These are phyloP conservation scores for Druceiella hillmani DNA, from an alignment of 2,888 invertebrate genomes.

Conservation along the genomic window DNA sequence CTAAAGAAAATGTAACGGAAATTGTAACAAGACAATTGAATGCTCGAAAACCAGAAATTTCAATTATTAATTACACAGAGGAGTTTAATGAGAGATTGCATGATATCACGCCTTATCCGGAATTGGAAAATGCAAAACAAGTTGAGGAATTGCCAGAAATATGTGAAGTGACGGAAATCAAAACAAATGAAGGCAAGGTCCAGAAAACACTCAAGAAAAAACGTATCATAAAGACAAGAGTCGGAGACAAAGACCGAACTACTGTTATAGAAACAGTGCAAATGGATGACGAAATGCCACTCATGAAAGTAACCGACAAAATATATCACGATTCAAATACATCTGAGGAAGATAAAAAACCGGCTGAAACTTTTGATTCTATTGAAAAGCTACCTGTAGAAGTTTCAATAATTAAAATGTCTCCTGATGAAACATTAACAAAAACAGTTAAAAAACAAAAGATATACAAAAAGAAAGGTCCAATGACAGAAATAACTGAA, in stretches of 20 bases:
- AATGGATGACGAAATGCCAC: constrained; percentile 37
- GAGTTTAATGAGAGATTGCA: constrained; percentile 20
- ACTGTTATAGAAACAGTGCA: constrained; percentile 41
- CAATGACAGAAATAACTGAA: constrained; percentile 30
- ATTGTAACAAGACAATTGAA: constrained; percentile 31
- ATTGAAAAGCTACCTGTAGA: constrained; percentile 11
- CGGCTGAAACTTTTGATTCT: constrained; percentile 9
- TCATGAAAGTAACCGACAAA: constrained; percentile 30
- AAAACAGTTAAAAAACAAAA: constrained; percentile 24
- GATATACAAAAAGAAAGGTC: constrained; percentile 27
- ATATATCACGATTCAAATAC: too few relatives aligned
- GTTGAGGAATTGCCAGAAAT: constrained; percentile 44
- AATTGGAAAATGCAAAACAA: constrained; percentile 26
- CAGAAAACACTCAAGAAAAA: constrained; percentile 31
- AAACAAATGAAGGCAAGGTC: constrained; percentile 31
- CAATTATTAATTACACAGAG: constrained; percentile 3
- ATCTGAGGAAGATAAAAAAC: constrained; percentile 13
- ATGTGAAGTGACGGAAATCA: constrained; percentile 28
- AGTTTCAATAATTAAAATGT: too few relatives aligned
- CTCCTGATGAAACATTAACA: constrained; percentile 27
- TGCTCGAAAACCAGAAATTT: constrained; percentile 15
- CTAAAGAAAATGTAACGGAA: constrained; percentile 34
- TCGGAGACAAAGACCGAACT: constrained; percentile 35
- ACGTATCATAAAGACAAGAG: constrained; percentile 37
- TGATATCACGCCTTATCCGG: constrained; percentile 9